These are phyloP conservation scores for Odocoileus hemionus DNA, from an alignment of 2,113 vertebrate species.

Conservation along the genomic window DNA sequence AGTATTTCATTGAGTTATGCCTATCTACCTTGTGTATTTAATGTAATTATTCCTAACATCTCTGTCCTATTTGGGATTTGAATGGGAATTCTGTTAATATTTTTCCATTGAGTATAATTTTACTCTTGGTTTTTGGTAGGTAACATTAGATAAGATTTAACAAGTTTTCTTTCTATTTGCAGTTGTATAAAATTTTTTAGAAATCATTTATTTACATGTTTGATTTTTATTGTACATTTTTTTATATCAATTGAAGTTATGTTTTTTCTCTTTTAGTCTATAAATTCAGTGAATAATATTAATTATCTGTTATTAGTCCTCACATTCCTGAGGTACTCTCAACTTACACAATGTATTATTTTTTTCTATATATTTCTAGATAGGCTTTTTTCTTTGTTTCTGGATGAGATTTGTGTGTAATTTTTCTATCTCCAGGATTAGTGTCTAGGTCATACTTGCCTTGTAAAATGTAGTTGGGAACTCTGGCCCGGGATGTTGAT, in stretches of 20 bases:
- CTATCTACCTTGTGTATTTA: background rate
- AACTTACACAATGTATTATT: background rate
- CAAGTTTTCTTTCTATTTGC: background rate
- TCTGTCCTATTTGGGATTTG: background rate
- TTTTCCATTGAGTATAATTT: constrained; percentile 1
- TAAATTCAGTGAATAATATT: background rate
- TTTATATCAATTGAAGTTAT: background rate
- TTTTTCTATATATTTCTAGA: background rate
- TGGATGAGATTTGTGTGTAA: background rate
- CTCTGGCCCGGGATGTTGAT: background rate
- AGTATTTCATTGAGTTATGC: background rate
- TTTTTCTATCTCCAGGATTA: background rate
- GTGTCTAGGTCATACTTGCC: background rate
- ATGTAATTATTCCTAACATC: background rate
- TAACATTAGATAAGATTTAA: background rate
- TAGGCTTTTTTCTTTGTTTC: background rate
- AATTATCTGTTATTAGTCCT: background rate
- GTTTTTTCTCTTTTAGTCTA: background rate
- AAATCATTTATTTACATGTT: background rate
- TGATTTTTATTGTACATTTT: background rate
- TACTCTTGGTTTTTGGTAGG: background rate
- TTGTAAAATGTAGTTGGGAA: background rate
- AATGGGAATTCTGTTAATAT: background rate
- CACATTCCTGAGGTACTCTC: background rate
- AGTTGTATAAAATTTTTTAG: background rate